Evolutionary conservation across 2,797 vertebrate species (phyloP).

Genomic region (Halcyon leucocephala): DNA sequence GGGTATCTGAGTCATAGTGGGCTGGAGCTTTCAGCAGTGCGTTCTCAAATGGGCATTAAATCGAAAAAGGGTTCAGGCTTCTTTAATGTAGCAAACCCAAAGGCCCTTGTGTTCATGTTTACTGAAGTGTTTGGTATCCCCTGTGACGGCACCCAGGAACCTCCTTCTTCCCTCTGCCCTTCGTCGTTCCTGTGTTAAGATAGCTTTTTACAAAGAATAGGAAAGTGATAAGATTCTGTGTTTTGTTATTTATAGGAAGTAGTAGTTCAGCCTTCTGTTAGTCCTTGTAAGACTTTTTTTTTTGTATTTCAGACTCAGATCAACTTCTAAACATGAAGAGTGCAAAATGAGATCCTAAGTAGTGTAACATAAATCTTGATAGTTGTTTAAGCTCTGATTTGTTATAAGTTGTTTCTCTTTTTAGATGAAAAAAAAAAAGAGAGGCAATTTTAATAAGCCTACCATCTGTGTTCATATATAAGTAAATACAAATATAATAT

Average conservation of each 20-base stretch:
- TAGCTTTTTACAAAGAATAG: background rate
- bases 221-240: background rate
- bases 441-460: background rate
- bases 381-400: background rate
- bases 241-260: background rate
- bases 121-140: background rate
- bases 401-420: background rate
- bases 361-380: background rate
- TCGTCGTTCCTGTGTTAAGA: background rate
- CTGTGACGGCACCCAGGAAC: background rate
- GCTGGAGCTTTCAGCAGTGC: background rate
- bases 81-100: background rate
- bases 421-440: background rate
- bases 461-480: background rate
- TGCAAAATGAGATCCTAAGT: background rate
- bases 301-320: background rate
- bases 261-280: background rate
- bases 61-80: background rate
- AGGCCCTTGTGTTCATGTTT: background rate
- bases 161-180: background rate
- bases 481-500: background rate
- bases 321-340: rapidly evolving
- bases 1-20: background rate
- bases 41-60: background rate
- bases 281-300: background rate